These are phyloP conservation scores for Lophius piscatorius DNA, from an alignment of 2,113 vertebrate species.

Conservation along the genomic window DNA sequence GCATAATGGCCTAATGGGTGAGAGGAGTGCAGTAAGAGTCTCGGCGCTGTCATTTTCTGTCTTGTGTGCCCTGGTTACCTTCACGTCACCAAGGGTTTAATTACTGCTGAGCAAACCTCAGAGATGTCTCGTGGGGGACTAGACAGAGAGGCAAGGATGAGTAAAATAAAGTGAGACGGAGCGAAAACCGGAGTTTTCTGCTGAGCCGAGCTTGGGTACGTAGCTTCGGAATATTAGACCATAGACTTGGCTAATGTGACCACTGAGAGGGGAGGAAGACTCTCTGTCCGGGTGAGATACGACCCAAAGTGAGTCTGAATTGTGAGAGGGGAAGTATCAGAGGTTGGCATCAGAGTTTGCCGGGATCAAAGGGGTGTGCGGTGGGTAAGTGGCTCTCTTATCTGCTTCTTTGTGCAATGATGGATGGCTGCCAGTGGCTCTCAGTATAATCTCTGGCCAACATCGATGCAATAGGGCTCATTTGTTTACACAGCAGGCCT, in stretches of 20 bases:
- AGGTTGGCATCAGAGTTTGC: conserved; percentile 13
- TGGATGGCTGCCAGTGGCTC: conserved; percentile 17
- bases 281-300: conserved; percentile 1
- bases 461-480: not conserved
- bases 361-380: conserved; percentile 24
- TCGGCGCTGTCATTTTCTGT: conserved; percentile 47
- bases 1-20: conserved; percentile 25
- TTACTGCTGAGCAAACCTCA: conserved; percentile 66
- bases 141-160: conserved; percentile 28
- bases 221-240: not conserved
- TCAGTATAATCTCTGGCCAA: not conserved
- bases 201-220: conserved; percentile 15
- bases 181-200: conserved; percentile 2
- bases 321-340: conserved; percentile 8
- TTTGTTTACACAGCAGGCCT: not conserved
- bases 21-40: not conserved
- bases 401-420: conserved; percentile 12
- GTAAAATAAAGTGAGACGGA: not conserved
- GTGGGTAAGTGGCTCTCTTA: conserved; percentile 52
- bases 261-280: not conserved
- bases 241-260: not conserved
- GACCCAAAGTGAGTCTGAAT: conserved; percentile 3
- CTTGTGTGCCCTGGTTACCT: conserved; percentile 65
- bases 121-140: conserved; percentile 36
- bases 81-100: conserved; percentile 72